These are phyloP conservation scores for Ormyrus labotus DNA, from an alignment of 2,888 invertebrate species.

Conservation along the genomic window DNA sequence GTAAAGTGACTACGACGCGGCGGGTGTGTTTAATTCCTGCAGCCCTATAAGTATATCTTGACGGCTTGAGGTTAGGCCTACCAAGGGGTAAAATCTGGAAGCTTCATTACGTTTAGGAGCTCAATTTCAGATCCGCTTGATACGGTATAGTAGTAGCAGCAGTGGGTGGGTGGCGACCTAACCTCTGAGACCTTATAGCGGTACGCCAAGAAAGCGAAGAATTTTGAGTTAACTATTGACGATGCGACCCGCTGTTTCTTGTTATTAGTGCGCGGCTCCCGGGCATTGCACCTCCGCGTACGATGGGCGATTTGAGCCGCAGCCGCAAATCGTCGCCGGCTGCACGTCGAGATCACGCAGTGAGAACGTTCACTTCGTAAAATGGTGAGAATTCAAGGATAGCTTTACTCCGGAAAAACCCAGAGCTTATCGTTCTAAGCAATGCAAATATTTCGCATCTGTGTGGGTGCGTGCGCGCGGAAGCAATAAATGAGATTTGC, in stretches of 20 bases:
- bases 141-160: background rate
- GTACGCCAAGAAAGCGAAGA: background rate
- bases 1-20: background rate
- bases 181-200: constrained; percentile 5
- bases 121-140: background rate
- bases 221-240: background rate
- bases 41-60: background rate
- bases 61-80: background rate
- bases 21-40: constrained; percentile 3
- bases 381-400: constrained; percentile 64
- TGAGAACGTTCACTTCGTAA: constrained; percentile 64
- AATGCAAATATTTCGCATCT: too few relatives aligned
- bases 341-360: constrained; percentile 62
- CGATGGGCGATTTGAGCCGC: constrained; percentile 38
- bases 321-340: constrained; percentile 60
- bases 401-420: too few relatives aligned
- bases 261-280: constrained; percentile 6
- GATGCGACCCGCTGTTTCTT: constrained; percentile 11
- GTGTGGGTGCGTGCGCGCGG: too few relatives aligned
- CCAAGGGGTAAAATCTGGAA: background rate
- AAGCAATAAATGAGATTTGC: too few relatives aligned
- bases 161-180: constrained; percentile 1
- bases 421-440: background rate
- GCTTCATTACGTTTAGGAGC: background rate
- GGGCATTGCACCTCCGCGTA: background rate